A percentile compares a stretch with the other conserved stretches of the same genome.
These are phyloP conservation scores for Euplexia lucipara DNA, from an alignment of 2,888 invertebrate species.

Conservation along the genomic window DNA sequence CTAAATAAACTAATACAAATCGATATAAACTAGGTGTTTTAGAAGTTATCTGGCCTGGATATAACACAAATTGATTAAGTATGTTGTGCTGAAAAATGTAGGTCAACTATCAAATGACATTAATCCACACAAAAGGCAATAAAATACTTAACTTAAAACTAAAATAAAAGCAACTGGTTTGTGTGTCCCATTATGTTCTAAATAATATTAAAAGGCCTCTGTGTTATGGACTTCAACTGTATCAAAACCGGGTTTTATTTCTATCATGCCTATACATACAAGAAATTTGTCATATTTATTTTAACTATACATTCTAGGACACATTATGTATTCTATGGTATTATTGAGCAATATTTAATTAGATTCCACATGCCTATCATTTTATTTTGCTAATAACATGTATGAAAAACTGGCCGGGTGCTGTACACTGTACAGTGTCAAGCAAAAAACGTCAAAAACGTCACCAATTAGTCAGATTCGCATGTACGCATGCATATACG, in stretches of 20 bases:
- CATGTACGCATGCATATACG: too few species aligned
- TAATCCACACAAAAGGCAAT: background rate
- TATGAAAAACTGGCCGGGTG: too few species aligned
- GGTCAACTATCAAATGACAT: slow-evolving; percentile 16
- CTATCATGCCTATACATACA: too few species aligned
- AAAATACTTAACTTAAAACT: background rate
- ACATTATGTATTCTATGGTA: too few species aligned
- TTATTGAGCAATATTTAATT: too few species aligned
- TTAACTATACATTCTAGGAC: too few species aligned
- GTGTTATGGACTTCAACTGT: background rate
- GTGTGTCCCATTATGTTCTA: background rate
- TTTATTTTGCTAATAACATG: too few species aligned
- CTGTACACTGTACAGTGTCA: too few species aligned
- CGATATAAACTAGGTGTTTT: background rate
- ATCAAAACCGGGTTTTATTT: slow-evolving; percentile 3
- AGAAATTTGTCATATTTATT: too few species aligned
- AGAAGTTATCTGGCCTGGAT: background rate
- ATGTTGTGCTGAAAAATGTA: slow-evolving; percentile 3
- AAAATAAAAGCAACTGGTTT: background rate
- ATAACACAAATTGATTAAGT: slow-evolving; percentile 9
- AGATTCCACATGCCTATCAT: too few species aligned
- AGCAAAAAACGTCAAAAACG: too few species aligned
- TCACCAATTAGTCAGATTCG: too few species aligned
- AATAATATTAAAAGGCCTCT: background rate
- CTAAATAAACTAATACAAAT: background rate